phyloP scores from a whole-genome alignment of 2,797 vertebrate species.

The Hapalemur alaotrensis region DNA sequence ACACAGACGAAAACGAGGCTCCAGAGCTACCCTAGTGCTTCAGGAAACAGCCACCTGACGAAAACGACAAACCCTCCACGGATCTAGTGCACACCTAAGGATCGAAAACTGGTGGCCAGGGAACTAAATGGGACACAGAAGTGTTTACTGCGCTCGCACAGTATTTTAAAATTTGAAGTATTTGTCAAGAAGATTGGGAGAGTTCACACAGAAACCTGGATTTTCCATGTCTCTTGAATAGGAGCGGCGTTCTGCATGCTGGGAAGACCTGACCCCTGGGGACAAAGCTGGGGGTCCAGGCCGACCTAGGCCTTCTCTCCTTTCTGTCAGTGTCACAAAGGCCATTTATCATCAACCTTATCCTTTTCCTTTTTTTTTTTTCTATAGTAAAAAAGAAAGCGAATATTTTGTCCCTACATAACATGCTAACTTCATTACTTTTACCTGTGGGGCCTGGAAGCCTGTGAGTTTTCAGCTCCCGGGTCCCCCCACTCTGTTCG shows the following conservation, averaged over 20 bases:
- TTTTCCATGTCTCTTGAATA: neutral
- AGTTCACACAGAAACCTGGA: neutral
- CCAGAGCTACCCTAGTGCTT: neutral
- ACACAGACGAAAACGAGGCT: accelerated
- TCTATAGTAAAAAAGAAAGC: neutral
- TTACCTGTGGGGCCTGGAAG: neutral
- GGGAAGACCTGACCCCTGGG: neutral
- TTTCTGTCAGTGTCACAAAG: neutral
- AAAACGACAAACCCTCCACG: neutral
- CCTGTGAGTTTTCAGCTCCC: neutral
- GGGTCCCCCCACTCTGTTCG: neutral
- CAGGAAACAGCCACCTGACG: neutral
- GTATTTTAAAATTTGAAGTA: neutral
- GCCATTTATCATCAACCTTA: neutral
- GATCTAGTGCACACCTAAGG: neutral
- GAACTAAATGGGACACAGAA: neutral
- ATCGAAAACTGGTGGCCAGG: neutral
- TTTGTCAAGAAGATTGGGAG: neutral
- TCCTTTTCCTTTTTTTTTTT: neutral
- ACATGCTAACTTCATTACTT: neutral
- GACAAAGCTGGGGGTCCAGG: neutral
- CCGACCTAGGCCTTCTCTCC: neutral
- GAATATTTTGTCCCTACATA: neutral
- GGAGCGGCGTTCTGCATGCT: too few species aligned
- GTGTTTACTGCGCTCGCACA: neutral